Base-by-base conservation (phyloP, 2,797 vertebrate genomes). In the Mormyrus proboscirostris region DNA sequence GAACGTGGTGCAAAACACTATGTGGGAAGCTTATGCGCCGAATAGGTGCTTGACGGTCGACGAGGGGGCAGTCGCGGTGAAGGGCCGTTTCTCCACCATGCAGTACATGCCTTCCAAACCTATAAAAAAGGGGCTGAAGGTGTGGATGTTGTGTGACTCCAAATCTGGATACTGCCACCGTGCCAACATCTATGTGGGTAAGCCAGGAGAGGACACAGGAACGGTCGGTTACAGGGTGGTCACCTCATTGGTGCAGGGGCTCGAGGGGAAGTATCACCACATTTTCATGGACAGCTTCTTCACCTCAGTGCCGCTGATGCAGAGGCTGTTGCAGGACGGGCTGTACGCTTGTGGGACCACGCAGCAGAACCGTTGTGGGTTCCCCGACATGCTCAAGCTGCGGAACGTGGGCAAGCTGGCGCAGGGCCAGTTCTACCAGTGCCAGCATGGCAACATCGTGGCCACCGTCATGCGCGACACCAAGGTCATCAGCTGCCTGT, bases 121-220 rank as follows among this genome's bases (percentile, higher is more conserved):
- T 44, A 92, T 96, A 76, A 95, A 92, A 91, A 96, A 96, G 91
- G 96, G 96, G 9, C 93, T 97, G 89, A 96, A 95, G 0, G 95
- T 97, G 92, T 97, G 96, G 96, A 96, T 96, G 96, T 93, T 97
- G 89, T 97, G 96, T 41, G 96, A 97, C 89, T 96, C 96, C 0
- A 95, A 95, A 65, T 95, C 96, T 0, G 96, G 96, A 88, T 97
- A 97, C 94, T 97, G 96, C 92, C 96, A 97, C 91, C 94, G 96
- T 84, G 91, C 96, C 49, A 94, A 94, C 88, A 94, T 97, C 90
- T 94, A 95, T 7, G 93, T 97, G 0, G 96, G 95, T 51, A 95
- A 94, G 89, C 92, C 95, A 0, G 53, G 91, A 0, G 93, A 95
- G 0, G 95, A 95, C 0, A 92, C 92, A n/a, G 93, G 91, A 0